A percentile compares a stretch with the other conserved stretches of the same genome.
These are phyloP conservation scores for Amphipyra berbera DNA, from an alignment of 2,888 invertebrate species.

Conservation along the genomic window DNA sequence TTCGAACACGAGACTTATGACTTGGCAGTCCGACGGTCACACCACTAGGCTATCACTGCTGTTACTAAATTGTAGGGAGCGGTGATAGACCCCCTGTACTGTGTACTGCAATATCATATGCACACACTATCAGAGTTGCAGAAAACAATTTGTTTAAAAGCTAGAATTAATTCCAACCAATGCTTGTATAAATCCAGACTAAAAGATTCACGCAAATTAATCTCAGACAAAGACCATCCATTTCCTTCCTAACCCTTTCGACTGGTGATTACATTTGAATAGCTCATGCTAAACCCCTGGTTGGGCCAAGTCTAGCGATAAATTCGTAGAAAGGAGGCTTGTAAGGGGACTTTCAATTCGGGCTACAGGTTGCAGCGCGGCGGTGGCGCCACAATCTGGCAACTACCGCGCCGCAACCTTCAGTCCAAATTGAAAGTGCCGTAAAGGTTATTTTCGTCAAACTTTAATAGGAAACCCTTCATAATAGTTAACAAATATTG, in stretches of 20 bases:
- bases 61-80: too few species aligned
- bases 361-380: neutral
- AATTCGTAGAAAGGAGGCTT: constrained; percentile 38
- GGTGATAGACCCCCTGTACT: too few species aligned
- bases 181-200: constrained; percentile 27
- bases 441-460: constrained; percentile 60
- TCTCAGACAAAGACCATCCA: constrained; percentile 32
- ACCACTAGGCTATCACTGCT: too few species aligned
- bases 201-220: constrained; percentile 33
- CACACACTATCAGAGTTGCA: neutral
- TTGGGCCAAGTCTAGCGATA: constrained; percentile 21
- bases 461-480: constrained; percentile 68
- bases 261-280: constrained; percentile 35
- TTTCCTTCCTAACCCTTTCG: constrained; percentile 35
- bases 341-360: neutral
- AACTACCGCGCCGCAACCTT: neutral
- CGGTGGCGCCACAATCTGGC: neutral
- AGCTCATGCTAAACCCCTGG: constrained; percentile 21
- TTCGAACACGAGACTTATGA: too few species aligned
- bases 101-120: neutral
- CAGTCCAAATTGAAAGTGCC: constrained; percentile 32
- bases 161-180: constrained; percentile 21
- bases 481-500: constrained; percentile 65
- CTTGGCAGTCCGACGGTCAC: too few species aligned
- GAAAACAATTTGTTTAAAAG: constrained; percentile 15